Evolutionary conservation across 2,888 invertebrate genomes (phyloP), one percentile per base, ranked within the genome.

Genomic region (Zelleria hepariella): DNA sequence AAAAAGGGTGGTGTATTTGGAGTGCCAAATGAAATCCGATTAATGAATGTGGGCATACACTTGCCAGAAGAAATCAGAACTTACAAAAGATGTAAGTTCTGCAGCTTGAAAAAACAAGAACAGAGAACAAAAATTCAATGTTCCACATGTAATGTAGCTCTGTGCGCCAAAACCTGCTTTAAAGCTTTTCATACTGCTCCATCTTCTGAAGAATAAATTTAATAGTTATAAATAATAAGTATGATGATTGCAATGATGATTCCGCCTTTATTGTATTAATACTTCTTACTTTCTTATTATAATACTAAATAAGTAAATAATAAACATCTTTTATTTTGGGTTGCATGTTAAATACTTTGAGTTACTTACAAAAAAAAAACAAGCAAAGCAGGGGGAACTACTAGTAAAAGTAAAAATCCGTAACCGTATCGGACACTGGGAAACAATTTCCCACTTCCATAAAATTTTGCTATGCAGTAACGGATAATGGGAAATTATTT

Each of bases 21-120:
- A 8, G 61, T 63, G 42, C 62, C 62, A 7, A 62, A 62, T 20
- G 63, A 62, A 57, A 61, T 62, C 5, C 62, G 63, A 18, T 32
- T 62, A 8, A 21, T 49, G 7, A 60, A 62, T 52, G 61, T 65
- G 7, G 63, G 63, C 18, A 26, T 58, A 23, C 64, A 65, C 42
- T 47, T 63, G 53, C 62, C 62, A 5, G 57, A 58, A 47, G 56
- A 60, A 58, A 23, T 0, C 23, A 21, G 47, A 2, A 60, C 61
- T 15, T 64, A 63, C 52, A 32, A 32, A 32, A 5, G 32, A 7
- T 32, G 32, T 32, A 32, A 10, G 32, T 32, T 32, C 10, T 32
- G 32, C 32, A 32, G 32, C 32, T 7, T 10, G 10, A 32, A 32
- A 32, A 5, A 47, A 15, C 5, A 47, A 47, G 47, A 47, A 47